phyloP scores from a whole-genome alignment of 2,888 invertebrate species.

The Tiphia femorata region DNA sequence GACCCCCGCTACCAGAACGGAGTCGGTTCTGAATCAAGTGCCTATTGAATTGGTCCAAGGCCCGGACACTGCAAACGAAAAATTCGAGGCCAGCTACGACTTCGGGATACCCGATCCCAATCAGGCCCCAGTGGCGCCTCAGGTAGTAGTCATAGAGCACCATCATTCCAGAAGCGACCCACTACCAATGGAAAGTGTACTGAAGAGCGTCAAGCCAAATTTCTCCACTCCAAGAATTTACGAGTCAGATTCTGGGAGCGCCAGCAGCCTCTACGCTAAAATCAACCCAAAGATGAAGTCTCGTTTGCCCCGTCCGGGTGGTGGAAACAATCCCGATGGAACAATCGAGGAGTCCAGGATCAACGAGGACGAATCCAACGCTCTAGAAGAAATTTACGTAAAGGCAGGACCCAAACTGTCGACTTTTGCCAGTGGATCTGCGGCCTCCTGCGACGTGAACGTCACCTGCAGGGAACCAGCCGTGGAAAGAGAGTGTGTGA shows the following conservation, averaged over 20 bases:
- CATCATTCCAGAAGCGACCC: constrained; percentile 66
- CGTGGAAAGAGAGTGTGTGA: constrained; percentile 66
- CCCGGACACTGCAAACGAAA: constrained; percentile 39
- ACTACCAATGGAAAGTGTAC: constrained; percentile 61
- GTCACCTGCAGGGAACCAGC: constrained; percentile 78
- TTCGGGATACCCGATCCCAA: constrained; percentile 28
- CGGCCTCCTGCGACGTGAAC: constrained; percentile 73
- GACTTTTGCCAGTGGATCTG: constrained; percentile 50
- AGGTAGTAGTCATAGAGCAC: constrained; percentile 64
- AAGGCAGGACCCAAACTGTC: constrained; percentile 52
- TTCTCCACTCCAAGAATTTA: constrained; percentile 55
- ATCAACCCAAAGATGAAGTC: constrained; percentile 61
- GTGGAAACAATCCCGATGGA: constrained; percentile 24
- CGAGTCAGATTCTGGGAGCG: constrained; percentile 64
- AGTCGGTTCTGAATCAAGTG: constrained; percentile 80
- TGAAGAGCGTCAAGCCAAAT: constrained; percentile 63
- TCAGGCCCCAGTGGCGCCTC: constrained; percentile 45
- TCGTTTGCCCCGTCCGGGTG: constrained; percentile 45
- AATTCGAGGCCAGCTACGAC: constrained; percentile 33
- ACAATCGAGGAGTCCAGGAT: constrained; percentile 7
- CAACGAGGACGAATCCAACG: constrained; percentile 12
- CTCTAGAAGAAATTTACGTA: constrained; percentile 50
- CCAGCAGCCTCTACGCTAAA: constrained; percentile 64
- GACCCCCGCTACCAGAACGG: constrained; percentile 80
- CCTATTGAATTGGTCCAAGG: constrained; percentile 80